These are phyloP conservation scores for Netelia fuscicornis DNA, from an alignment of 2,888 invertebrate species.

Conservation along the genomic window DNA sequence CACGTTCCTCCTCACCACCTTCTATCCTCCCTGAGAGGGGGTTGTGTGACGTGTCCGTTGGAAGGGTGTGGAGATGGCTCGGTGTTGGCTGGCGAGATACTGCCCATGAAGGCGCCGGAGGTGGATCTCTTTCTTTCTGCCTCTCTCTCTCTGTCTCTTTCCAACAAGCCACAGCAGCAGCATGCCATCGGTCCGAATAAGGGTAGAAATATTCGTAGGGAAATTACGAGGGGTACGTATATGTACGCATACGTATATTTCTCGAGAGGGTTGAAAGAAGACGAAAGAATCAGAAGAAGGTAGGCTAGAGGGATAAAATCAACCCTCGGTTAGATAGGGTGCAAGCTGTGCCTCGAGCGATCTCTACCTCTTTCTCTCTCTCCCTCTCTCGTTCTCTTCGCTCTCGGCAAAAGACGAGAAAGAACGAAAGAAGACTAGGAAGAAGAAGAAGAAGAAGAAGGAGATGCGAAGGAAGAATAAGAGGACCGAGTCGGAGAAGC, in stretches of 20 bases:
- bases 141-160: constrained; percentile 35
- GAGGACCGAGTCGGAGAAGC: constrained; percentile 34
- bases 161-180: constrained; percentile 40
- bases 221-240: constrained; percentile 17
- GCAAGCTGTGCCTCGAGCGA: constrained; percentile 45
- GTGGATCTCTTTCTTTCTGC: constrained; percentile 52
- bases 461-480: constrained; percentile 50
- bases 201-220: constrained; percentile 38
- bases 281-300: constrained; percentile 58
- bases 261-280: constrained; percentile 50
- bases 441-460: constrained; percentile 54
- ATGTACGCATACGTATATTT: constrained; percentile 28
- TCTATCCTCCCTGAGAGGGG: constrained; percentile 23
- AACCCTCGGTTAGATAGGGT: constrained; percentile 40
- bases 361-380: constrained; percentile 5
- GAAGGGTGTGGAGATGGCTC: constrained; percentile 58
- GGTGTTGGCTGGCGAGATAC: constrained; percentile 65
- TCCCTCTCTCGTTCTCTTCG: constrained; percentile 53
- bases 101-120: constrained; percentile 55
- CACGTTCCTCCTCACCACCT: constrained; percentile 21
- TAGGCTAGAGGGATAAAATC: constrained; percentile 31
- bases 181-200: constrained; percentile 29
- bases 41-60: constrained; percentile 48
- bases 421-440: constrained; percentile 65
- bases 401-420: constrained; percentile 68